Base-by-base conservation (phyloP, 2,888 invertebrate species). In the Plebejus melissa region DNA sequence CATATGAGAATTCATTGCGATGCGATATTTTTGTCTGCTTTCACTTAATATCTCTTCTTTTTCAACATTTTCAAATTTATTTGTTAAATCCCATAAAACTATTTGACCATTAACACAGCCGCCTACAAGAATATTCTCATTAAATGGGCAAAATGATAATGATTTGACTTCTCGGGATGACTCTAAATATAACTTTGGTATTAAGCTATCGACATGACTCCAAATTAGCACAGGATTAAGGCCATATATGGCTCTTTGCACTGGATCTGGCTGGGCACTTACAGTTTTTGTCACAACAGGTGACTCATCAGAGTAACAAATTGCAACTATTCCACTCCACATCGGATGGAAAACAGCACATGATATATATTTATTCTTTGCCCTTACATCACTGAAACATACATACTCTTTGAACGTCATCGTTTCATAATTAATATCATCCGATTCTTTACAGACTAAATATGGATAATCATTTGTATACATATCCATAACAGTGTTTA, bases 101-200 rank as follows among this genome's bases (percentile, higher is more conserved):
- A 97, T 87, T 93, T 96, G 95, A 1, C 97, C 97, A 84, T 96
- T 97, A 2, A 91, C 88, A 76, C 95, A 95, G 5, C 97, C 97
- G 6, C 97, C 97, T 69, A 97, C 82, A 41, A 97, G 84, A 74
- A 96, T 84, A 83, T 96, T 96, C 77, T 95, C 95, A 82, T 97
- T 91, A 78, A 94, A 94, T 0, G 96, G 96, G 82, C 96, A 96
- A 85, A 96, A 96, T 0, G 95, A 94, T 11, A 97, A 85, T 0
- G 91, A 86, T 54, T 95, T 94, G 0, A 96, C 94, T 87, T 96
- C 96, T 65, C 96, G 91, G 0, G 95, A 94, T 4, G 95, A 91
- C 83, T 96, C 95, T 75, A 97, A 93, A 80, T 95, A 94, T 69
- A 97, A 86, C 88, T 96, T 96, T 32, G 96, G 96, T 41, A 94